Base-by-base conservation (phyloP, 2,113 vertebrate species). In the Macquaria australasica region DNA sequence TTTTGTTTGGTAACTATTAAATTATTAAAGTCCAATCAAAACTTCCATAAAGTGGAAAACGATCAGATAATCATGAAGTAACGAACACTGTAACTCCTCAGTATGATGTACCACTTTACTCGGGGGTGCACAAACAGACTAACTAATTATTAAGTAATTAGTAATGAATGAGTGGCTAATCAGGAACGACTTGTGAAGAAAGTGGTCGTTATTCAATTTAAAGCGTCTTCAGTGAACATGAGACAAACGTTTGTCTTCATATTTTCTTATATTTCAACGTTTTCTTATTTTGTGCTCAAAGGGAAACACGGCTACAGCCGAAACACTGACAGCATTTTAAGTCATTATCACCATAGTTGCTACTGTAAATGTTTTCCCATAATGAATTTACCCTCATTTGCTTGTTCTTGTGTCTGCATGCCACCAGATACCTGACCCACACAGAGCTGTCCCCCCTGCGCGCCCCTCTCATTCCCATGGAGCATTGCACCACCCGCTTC, bases 401-500 rank as follows among this genome's bases (percentile, higher is more conserved):
- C 58, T 28, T 34, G 7, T 28, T 34, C 23, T 72, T 18, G 78
- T n/a, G 79, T 72, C 51, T 66, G 39, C 25, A 0, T 4, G 0
- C 28, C 51, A 18, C 8, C 94, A 99, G 98, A 77, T 99, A 98
- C 93, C 96, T 99, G 94, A 99, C 98, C 84, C 98, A 99, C 97
- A 97, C 98, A 0, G 98, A 99, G 96, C 96, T 99, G 93, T 94
- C 98, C 81, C 98, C 98, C 0, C 97, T 99, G 87, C 98, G 98
- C 0, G 98, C 98, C 0, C 98, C 98, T 3, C 98, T 99, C 86
- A 98, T 99, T 83, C 98, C 98, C 95, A 99, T 99, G 98, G 98
- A 99, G 95, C 98, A 99, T 76, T 99, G 98, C 97, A 99, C 98
- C 95, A 99, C 97, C 14, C 97, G 96, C 93, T 99, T 99, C 96